Base-by-base conservation (phyloP, 2,113 vertebrate species). In the Mastomys coucha region DNA sequence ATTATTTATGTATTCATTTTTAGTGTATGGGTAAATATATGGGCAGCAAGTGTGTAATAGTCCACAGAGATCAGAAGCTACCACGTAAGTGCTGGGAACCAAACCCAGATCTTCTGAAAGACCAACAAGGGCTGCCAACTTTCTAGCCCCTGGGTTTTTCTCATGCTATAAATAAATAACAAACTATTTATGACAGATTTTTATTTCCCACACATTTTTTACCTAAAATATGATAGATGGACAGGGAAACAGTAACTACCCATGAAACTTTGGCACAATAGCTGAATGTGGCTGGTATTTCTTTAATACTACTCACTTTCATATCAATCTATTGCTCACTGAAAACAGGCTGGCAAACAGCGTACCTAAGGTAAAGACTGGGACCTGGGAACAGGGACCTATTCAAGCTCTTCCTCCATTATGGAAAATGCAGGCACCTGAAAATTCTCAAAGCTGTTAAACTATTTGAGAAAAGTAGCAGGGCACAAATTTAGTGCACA, bases 141-240 rank as follows among this genome's bases (percentile, higher is more conserved):
- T 82, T 60, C 36, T 22, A 60, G 56, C 17, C n/a, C 4, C 5
- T 60, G 53, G 11, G 22, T 31, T 87, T 95, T 63, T 85, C 20
- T 73, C 28, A 89, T 93, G 36, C 87, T 91, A 33, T 65, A 93
- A 91, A 80, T 75, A 81, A 91, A 67, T 70, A 77, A 45, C 3
- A 85, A 85, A 69, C 60, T 22, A 65, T 28, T 75, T 85, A 24
- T 91, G 39, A 1, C 39, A 88, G 87, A 73, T 85, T 95, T 78
- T 73, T 90, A 58, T 69, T 95, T 93, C 95, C 11, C 39, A 78
- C 31, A 24, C 82, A 49, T 39, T 2, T 14, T 63, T 13, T 76
- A 10, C 26, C 33, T 92, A 56, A 91, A 85, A 90, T 81, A n/a
- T 89, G 36, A 76, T 13, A 95, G 10, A 75, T 28, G 3, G 80